Evolutionary conservation across 2,113 vertebrate species (phyloP).

Genomic region (Anthoscopus minutus): DNA sequence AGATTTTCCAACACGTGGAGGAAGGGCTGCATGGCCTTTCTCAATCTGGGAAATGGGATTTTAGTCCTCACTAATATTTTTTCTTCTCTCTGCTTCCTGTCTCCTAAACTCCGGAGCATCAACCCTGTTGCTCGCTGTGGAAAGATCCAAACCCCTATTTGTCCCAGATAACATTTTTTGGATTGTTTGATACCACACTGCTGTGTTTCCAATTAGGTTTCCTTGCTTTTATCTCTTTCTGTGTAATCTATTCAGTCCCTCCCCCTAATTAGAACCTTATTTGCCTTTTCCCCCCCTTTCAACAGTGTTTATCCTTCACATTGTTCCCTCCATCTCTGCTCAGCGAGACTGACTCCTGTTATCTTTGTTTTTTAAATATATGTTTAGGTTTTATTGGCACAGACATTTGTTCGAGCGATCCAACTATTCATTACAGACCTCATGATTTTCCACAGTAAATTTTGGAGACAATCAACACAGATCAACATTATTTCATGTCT

Average conservation of each 20-base stretch:
- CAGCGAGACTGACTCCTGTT: constrained; percentile 50
- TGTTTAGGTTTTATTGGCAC: constrained; percentile 61
- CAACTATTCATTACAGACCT: constrained; percentile 57
- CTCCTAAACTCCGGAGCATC: constrained; percentile 31
- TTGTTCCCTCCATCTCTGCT: constrained; percentile 43
- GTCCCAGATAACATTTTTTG: constrained; percentile 28
- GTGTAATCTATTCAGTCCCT: constrained; percentile 51
- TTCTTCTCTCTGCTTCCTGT: background rate
- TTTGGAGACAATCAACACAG: constrained; percentile 59
- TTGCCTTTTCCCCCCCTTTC: constrained; percentile 11
- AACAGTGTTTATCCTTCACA: constrained; percentile 36
- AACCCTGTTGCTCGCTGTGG: background rate
- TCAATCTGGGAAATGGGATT: background rate
- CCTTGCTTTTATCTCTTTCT: constrained; percentile 53
- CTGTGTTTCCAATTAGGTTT: constrained; percentile 65
- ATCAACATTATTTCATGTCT: constrained; percentile 31
- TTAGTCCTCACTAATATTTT: background rate
- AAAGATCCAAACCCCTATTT: background rate
- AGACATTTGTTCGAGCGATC: background rate
- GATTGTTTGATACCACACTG: constrained; percentile 1
- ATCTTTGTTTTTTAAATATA: constrained; percentile 62
- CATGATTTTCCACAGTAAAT: constrained; percentile 62
- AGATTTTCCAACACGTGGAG: background rate
- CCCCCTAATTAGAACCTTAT: constrained; percentile 67
- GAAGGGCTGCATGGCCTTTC: background rate